phyloP scores from a whole-genome alignment of 2,797 vertebrate genomes.

The Mormyrus hasselquistii region DNA sequence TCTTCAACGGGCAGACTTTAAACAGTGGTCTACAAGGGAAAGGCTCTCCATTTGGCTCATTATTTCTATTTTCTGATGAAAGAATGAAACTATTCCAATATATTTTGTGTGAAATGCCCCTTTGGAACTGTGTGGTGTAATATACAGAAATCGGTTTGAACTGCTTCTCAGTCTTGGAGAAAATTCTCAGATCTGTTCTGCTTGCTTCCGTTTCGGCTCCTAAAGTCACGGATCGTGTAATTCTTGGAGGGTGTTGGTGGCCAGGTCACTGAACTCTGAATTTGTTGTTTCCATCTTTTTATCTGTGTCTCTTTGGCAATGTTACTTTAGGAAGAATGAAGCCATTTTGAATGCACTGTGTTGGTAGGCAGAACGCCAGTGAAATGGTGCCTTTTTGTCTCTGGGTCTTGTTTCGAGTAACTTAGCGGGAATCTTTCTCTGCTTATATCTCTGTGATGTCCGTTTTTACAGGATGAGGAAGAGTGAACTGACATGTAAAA shows the following conservation, averaged over 20 bases:
- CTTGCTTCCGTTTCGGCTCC: neutral
- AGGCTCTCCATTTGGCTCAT: constrained; percentile 11
- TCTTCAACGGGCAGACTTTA: neutral
- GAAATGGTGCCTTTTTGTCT: constrained; percentile 26
- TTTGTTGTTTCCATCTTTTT: constrained; percentile 10
- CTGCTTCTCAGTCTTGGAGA: constrained; percentile 3
- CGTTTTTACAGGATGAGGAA: constrained; percentile 11
- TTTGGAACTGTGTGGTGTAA: constrained; percentile 1
- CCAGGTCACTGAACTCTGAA: constrained; percentile 26
- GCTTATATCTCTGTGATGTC: constrained; percentile 11
- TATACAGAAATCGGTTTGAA: neutral
- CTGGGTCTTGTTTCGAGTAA: constrained; percentile 3
- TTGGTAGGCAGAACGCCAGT: constrained; percentile 20
- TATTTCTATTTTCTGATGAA: neutral
- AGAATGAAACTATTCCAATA: neutral
- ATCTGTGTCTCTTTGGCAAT: constrained; percentile 9
- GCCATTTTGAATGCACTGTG: constrained; percentile 27
- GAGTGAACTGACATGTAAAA: constrained; percentile 7
- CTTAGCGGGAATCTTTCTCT: neutral
- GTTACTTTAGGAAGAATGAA: constrained; percentile 28
- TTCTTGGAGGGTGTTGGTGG: constrained; percentile 20
- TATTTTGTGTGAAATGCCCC: neutral
- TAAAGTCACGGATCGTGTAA: constrained; percentile 6
- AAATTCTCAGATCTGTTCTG: neutral
- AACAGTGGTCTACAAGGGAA: neutral